Base-by-base conservation (phyloP, 2,113 vertebrate species). In the Ellobius talpinus region DNA sequence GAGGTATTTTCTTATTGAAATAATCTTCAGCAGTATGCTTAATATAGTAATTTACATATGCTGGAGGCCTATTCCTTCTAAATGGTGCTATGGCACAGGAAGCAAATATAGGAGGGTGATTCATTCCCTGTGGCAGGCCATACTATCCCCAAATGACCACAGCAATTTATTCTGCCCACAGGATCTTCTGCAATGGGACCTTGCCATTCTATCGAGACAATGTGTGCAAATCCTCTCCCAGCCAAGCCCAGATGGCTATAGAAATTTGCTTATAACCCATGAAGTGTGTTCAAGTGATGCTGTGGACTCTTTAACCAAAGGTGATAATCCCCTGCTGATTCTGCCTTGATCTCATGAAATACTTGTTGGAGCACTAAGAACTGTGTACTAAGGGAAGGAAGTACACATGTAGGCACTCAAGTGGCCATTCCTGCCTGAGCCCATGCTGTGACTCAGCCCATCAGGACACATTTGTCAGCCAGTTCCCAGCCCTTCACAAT, bases 21-120 rank as follows among this genome's bases (percentile, higher is more conserved):
- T 77, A 73, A 39, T 96, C 93, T 97, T 95, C 90, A 92, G 68
- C 92, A 45, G 10, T 55, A 76, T 82, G 50, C 36, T 95, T 90
- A 92, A 86, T 58, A 77, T 16, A 93, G 52, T 85, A 92, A 81
- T 63, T 97, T 96, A 76, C 63, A 93, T 12, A 45, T 94, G 1
- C 55, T 87, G 29, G 13, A 84, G 42, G n/a, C 88, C 61, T 87
- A 31, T 77, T 95, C 13, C 65, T 79, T 93, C n/a, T 39, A 94
- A 94, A 96, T 95, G 89, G 73, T 36, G 95, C 86, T 82, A 95
- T 52, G 91, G 45, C 21, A 23, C 36, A 81, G 61, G 58, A 90
- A 90, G 85, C 63, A 94, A 86, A 73, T 89, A 74, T 19, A 93
- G 3, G 9, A 52, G 23, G 50, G 55, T 92, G 95, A 94, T 86